Percentiles rank a stretch among this genome's conserved stretches.
Evolutionary conservation across 1,140 invertebrate genomes (phyloP).

Genomic region (Ostrea denselamellosa): DNA sequence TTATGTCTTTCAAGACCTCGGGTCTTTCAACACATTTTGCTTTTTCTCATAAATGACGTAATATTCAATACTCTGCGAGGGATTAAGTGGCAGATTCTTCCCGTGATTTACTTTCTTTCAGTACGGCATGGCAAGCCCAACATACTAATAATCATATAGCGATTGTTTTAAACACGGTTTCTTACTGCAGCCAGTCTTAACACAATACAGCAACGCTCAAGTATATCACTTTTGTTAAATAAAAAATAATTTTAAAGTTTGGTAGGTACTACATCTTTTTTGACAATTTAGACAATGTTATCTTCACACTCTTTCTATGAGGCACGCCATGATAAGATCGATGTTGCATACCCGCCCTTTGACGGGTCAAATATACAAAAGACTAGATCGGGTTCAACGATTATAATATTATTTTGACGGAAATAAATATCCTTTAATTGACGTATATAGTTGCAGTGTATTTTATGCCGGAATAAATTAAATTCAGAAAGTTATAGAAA

Average conservation of each 20-base stretch:
- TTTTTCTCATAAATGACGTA: slow-evolving; percentile 6
- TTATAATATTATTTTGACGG: slow-evolving; percentile 11
- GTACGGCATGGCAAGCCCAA: background rate
- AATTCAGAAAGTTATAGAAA: background rate
- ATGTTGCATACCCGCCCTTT: background rate
- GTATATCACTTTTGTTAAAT: no score
- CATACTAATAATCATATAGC: background rate
- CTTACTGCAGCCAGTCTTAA: background rate
- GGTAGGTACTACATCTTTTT: background rate
- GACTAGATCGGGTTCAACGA: background rate
- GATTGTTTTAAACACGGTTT: background rate
- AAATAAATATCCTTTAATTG: background rate
- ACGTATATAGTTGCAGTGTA: slow-evolving; percentile 7
- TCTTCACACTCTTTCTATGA: background rate
- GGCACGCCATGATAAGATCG: background rate
- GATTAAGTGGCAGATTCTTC: background rate
- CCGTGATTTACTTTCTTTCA: background rate
- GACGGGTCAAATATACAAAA: slow-evolving; percentile 6
- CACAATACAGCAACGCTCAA: no score
- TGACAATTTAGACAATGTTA: background rate
- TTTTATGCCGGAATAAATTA: slow-evolving; percentile 26
- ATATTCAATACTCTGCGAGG: background rate
- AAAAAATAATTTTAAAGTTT: no score
- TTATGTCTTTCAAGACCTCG: background rate
- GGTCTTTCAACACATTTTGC: slow-evolving; percentile 5